Evolutionary conservation across 23 tunicate species (phyloP).

Genomic region (Halocynthia aurantium): DNA sequence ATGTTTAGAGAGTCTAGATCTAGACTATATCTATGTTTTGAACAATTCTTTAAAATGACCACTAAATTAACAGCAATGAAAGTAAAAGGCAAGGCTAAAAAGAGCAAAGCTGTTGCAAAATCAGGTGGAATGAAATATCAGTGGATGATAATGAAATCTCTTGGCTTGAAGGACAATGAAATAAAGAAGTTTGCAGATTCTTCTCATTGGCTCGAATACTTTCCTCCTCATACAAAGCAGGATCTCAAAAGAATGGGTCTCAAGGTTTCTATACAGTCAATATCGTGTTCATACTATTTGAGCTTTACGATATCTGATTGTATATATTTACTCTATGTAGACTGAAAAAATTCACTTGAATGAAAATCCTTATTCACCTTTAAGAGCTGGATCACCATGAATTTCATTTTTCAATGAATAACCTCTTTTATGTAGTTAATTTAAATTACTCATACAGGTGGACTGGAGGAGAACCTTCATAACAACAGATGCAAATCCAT

Average conservation of each 20-base stretch:
- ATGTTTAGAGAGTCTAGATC: not conserved
- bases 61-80: slow-evolving; percentile 39
- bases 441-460: slow-evolving; percentile 4
- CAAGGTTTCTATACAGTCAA: slow-evolving; percentile 22
- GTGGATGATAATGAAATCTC: slow-evolving; percentile 93
- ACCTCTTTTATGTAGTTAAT: no score
- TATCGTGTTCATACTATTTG: not conserved
- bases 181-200: slow-evolving; percentile 77
- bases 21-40: not conserved
- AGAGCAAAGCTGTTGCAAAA: slow-evolving; percentile 92
- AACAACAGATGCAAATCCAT: slow-evolving; percentile 96
- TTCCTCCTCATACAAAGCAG: slow-evolving; percentile 67
- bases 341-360: not conserved
- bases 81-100: slow-evolving; percentile 92
- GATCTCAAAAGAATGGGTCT: slow-evolving; percentile 85
- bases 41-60: not conserved
- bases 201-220: slow-evolving; percentile 80
- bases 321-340: not conserved
- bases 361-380: not conserved
- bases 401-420: not conserved
- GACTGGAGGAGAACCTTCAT: slow-evolving; percentile 94
- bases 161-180: slow-evolving; percentile 82
- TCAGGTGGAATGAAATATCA: slow-evolving; percentile 74
- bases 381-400: not conserved
- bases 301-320: no score